Evolutionary conservation across 2,797 vertebrate species (phyloP).

Genomic region (Triplophysa bombifrons): DNA sequence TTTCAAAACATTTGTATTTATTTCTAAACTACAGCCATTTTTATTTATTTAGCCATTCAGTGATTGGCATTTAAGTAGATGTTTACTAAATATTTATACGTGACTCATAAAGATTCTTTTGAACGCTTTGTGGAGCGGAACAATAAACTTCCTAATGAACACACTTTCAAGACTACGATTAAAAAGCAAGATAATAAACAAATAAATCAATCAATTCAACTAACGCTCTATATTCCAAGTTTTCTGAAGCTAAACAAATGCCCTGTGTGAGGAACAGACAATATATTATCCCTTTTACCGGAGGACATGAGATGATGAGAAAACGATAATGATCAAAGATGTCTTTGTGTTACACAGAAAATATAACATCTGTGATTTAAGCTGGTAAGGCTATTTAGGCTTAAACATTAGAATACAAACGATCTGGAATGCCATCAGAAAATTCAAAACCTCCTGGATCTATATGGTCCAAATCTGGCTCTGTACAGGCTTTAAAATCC

Average conservation of each 20-base stretch:
- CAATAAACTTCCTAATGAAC: slow-evolving; percentile 19
- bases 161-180: neutral
- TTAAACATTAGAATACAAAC: neutral
- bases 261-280: neutral
- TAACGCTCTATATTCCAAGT: neutral
- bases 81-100: slow-evolving; percentile 30
- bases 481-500: slow-evolving; percentile 24
- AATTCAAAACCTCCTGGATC: slow-evolving; percentile 1
- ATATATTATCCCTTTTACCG: too few species aligned
- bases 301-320: too few species aligned
- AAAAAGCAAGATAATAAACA: neutral
- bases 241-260: neutral
- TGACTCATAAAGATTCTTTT: slow-evolving; percentile 2
- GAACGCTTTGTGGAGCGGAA: neutral
- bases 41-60: neutral
- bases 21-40: neutral
- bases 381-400: too few species aligned
- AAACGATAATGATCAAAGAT: too few species aligned
- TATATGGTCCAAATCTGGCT: slow-evolving; percentile 21
- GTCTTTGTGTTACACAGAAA: too few species aligned
- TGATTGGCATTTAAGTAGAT: neutral
- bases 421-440: slow-evolving; percentile 14
- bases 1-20: slow-evolving; percentile 16
- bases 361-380: too few species aligned
- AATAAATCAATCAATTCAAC: neutral